Evolutionary conservation across 2,888 invertebrate species (phyloP), one percentile per base, ranked within the genome.

Genomic region (Lochmaea capreae): DNA sequence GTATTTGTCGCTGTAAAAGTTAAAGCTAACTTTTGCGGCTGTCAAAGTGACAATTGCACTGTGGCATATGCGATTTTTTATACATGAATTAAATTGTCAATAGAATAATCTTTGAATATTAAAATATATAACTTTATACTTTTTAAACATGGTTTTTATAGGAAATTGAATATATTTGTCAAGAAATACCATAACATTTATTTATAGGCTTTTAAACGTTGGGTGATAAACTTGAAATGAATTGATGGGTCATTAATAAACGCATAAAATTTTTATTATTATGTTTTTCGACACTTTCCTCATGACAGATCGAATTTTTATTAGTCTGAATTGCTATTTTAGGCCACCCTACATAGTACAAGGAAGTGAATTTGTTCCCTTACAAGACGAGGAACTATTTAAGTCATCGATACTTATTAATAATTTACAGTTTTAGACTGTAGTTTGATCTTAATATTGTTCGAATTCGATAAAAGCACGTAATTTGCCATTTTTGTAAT

Each of bases 231-330:
- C 57, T 18, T 42, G 39, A 66, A 54, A 66, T 54, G 66, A 39
- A 66, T 66, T 66, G 26, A 66, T 66, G 57, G 66, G n/a, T 14
- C 66, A 52, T 66, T 66, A 66, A 66, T 54, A 16, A 57, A 10
- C 42, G 16, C 33, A 57, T 66, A 66, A 66, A 66, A 16, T 57
- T 66, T 66, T 66, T 66, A 66, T 66, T 66, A 54, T 11, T 5
- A n/a, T 66, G 54, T 66, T 66, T 57, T 63, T 57, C 54, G 66
- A n/a, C 33, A 52, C 16, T 57, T 66, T 39, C 39, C 26, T 66
- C 39, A 33, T 5, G 52, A 11, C 26, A 33, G 65, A 66, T 66
- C 65, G 65, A 52, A 66, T 52, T 66, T 66, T 66, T 66, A 66
- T 66, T 66, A 18, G 22, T 6, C 54, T 33, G 33, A 66, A 66